Conservation (phyloP, 2,113 vertebrate species). For the Etia nguti region DNA sequence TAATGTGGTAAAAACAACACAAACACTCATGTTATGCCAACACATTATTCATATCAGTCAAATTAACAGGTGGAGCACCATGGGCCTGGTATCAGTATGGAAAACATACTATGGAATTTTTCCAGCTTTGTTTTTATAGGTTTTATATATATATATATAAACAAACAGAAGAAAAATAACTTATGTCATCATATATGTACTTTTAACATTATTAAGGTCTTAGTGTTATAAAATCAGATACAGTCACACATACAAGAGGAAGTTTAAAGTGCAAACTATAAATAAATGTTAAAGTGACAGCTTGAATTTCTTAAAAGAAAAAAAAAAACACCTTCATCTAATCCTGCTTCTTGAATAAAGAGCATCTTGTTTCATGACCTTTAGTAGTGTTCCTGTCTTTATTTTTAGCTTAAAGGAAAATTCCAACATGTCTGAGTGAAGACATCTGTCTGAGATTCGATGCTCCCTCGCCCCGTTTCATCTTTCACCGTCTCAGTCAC, state of each 20-base stretch:
- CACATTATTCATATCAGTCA: conserved; percentile 6
- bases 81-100: not conserved
- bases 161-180: not conserved
- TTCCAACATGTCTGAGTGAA: not conserved
- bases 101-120: not conserved
- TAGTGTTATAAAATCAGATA: conserved; percentile 39
- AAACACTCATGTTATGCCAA: not conserved
- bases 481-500: not conserved
- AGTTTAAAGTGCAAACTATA: conserved; percentile 63
- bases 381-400: conserved; percentile 32
- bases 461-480: not conserved
- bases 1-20: not conserved
- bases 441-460: not conserved
- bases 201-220: not conserved
- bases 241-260: not conserved
- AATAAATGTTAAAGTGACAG: not conserved
- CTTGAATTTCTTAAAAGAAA: not conserved
- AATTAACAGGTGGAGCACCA: not conserved
- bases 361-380: conserved; percentile 1
- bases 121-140: not conserved
- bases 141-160: not conserved
- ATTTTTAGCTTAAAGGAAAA: conserved; percentile 20
- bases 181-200: not conserved
- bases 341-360: not conserved
- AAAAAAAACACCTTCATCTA: not conserved